A percentile compares a stretch with the other conserved stretches of the same genome.
Conservation (phyloP, 2,888 invertebrate genomes). For the Hypomecis atomaria region DNA sequence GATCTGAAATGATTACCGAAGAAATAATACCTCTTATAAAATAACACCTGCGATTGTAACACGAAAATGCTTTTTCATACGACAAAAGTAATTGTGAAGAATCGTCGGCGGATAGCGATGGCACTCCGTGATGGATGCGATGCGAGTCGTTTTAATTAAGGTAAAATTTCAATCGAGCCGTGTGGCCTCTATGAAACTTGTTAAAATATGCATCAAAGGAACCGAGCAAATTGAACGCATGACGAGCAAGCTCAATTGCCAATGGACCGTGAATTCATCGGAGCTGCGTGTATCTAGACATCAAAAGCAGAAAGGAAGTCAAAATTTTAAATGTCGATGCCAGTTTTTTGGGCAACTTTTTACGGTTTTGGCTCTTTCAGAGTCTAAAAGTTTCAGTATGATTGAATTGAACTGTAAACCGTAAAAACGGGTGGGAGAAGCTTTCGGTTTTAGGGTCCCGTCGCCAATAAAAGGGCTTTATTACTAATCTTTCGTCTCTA, state of each 20-base stretch:
- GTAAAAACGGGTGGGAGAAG: no score
- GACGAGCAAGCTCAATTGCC: slow-evolving; percentile 52
- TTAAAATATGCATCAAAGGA: slow-evolving; percentile 71
- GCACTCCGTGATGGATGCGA: slow-evolving; percentile 45
- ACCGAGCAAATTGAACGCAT: slow-evolving; percentile 60
- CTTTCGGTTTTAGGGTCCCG: no score
- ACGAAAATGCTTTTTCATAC: slow-evolving; percentile 31
- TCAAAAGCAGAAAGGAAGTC: slow-evolving; percentile 43
- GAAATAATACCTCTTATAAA: no score
- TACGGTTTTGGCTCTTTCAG: slow-evolving; percentile 7
- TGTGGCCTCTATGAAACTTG: slow-evolving; percentile 53
- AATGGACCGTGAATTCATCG: slow-evolving; percentile 47
- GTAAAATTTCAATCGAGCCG: slow-evolving; percentile 51
- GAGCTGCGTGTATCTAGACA: slow-evolving; percentile 26
- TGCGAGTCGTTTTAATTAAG: slow-evolving; percentile 58
- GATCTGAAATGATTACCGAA: no score
- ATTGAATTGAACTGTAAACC: slow-evolving; percentile 26
- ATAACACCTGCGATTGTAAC: not conserved
- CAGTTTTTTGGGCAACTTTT: slow-evolving; percentile 26
- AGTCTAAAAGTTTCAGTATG: slow-evolving; percentile 20
- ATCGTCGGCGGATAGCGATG: slow-evolving; percentile 40
- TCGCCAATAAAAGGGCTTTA: no score
- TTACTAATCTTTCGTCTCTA: no score
- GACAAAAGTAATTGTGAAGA: slow-evolving; percentile 41
- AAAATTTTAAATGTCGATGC: slow-evolving; percentile 31